A percentile compares a stretch with the other conserved stretches of the same genome.
Conservation (phyloP, 2,113 vertebrate species). For the Amphiprion percula region DNA sequence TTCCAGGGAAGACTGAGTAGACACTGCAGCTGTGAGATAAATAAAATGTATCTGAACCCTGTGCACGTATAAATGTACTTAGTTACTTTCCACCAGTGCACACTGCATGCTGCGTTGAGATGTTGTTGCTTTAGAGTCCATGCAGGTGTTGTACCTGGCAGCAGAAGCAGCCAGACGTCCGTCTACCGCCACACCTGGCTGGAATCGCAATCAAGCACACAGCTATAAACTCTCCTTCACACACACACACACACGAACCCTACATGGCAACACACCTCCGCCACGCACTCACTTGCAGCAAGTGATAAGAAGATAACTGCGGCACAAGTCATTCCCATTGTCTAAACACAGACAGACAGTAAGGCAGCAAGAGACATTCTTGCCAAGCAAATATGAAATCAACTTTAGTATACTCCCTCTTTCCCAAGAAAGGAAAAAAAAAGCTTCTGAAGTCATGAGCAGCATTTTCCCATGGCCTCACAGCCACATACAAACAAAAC, state of each 20-base stretch:
- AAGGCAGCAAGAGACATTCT: conserved; percentile 22
- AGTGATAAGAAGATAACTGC: conserved; percentile 48
- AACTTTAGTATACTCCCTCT: background rate
- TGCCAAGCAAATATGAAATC: conserved; percentile 16
- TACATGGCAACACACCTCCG: conserved; percentile 35
- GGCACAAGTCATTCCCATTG: conserved; percentile 45
- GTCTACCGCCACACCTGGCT: conserved; percentile 73
- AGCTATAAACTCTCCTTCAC: conserved; percentile 48
- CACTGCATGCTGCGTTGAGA: conserved; percentile 30
- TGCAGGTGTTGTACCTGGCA: conserved; percentile 70
- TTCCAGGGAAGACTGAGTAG: too few relatives aligned
- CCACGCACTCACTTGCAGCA: conserved; percentile 35
- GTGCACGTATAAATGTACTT: background rate
- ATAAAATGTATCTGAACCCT: too few relatives aligned
- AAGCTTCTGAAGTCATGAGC: conserved; percentile 13
- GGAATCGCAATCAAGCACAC: conserved; percentile 67
- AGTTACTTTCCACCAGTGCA: background rate
- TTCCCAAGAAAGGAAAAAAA: conserved; percentile 1
- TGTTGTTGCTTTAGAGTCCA: conserved; percentile 45
- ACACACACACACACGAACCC: conserved; percentile 6
- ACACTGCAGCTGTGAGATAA: too few relatives aligned
- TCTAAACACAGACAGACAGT: conserved; percentile 60
- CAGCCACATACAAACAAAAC: conserved; percentile 46
- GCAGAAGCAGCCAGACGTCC: conserved; percentile 39
- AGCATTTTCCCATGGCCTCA: conserved; percentile 52